phyloP scores from a whole-genome alignment of 2,113 vertebrate species.

The Asarcornis scutulata region DNA sequence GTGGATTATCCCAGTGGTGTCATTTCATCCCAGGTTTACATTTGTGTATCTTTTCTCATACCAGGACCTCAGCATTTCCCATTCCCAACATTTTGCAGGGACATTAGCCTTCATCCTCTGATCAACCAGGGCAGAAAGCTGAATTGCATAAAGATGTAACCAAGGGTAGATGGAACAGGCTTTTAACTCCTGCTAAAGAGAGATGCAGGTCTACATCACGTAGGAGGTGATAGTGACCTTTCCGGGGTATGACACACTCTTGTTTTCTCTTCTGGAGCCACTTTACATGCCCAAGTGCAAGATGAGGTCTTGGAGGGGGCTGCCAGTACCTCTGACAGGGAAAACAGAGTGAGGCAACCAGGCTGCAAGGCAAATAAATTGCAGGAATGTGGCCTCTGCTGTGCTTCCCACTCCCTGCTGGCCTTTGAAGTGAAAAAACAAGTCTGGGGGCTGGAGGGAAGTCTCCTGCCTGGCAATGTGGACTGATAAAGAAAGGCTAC shows the following conservation, averaged over 20 bases:
- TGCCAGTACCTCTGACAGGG: neutral
- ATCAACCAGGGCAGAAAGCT: neutral
- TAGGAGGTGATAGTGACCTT: neutral
- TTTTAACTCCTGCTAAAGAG: neutral
- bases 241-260: neutral
- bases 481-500: neutral
- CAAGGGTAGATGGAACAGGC: neutral
- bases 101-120: neutral
- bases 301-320: neutral
- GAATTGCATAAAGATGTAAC: neutral
- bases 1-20: neutral
- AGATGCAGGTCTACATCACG: neutral
- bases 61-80: neutral
- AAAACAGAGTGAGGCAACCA: neutral
- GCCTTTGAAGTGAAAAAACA: neutral
- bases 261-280: neutral
- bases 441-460: neutral
- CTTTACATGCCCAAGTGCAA: neutral
- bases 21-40: neutral
- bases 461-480: neutral
- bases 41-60: neutral
- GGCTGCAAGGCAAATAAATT: neutral
- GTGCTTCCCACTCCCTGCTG: neutral
- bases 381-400: neutral
- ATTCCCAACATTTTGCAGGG: neutral